Percentiles rank a stretch among this genome's conserved stretches.
These are phyloP conservation scores for Coremacera marginata DNA, from an alignment of 2,888 invertebrate genomes.

Conservation along the genomic window DNA sequence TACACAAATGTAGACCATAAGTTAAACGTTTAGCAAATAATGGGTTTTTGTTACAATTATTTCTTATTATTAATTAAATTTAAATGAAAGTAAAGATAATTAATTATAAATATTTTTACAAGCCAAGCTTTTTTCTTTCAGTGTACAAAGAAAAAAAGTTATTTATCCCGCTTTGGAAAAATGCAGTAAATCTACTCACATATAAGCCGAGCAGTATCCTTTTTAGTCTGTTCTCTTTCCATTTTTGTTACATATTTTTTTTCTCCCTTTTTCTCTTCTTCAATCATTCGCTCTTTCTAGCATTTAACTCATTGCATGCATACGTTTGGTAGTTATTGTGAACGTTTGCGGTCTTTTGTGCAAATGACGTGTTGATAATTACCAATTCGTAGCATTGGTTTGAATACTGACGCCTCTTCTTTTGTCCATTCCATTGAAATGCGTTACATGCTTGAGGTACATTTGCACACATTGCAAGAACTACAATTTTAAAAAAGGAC, in stretches of 20 bases:
- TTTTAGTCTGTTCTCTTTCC: too few species aligned
- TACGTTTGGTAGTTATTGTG: slow-evolving; percentile 43
- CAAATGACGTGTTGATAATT: slow-evolving; percentile 67
- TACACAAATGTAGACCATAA: too few species aligned
- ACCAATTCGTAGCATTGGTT: slow-evolving; percentile 52
- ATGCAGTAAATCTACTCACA: neutral
- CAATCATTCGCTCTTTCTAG: neutral
- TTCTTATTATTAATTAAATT: too few species aligned
- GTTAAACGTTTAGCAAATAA: too few species aligned
- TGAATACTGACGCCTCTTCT: neutral
- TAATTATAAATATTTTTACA: too few species aligned
- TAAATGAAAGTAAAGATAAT: too few species aligned
- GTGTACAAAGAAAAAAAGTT: neutral
- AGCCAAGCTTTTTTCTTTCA: neutral
- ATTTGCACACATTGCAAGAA: too few species aligned
- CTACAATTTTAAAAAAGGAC: too few species aligned
- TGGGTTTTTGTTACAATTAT: too few species aligned
- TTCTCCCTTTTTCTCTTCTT: neutral
- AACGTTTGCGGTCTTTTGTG: slow-evolving; percentile 61
- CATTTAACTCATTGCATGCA: slow-evolving; percentile 14
- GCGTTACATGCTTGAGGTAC: neutral
- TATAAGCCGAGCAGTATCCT: neutral
- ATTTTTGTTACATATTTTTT: neutral
- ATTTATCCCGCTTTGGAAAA: slow-evolving; percentile 28
- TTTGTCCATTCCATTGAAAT: neutral